Conservation (phyloP, 2,888 invertebrate genomes). For the Acanthoscelides obtectus region DNA sequence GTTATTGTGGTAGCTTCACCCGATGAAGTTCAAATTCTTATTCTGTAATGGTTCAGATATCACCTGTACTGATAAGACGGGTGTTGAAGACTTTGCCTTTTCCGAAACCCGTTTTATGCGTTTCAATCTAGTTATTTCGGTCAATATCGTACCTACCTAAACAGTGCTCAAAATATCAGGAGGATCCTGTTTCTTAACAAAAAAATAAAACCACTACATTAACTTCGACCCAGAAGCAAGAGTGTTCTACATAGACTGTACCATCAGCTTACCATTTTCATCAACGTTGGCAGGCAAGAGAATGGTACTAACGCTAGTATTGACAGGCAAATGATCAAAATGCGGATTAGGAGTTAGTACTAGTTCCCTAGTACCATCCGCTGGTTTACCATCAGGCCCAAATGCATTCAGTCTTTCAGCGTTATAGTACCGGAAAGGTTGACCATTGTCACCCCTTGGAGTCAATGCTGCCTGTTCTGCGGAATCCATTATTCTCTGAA, state of each 20-base stretch:
- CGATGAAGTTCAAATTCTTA: no score
- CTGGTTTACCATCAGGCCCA: slow-evolving; percentile 68
- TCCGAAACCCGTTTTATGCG: no score
- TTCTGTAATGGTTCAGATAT: no score
- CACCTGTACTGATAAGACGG: no score
- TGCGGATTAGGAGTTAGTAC: slow-evolving; percentile 72
- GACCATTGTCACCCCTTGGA: slow-evolving; percentile 49
- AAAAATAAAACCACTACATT: slow-evolving; percentile 1
- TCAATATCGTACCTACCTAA: no score
- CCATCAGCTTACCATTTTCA: slow-evolving; percentile 55
- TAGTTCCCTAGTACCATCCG: slow-evolving; percentile 66
- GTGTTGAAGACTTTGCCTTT: no score
- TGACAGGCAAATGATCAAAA: slow-evolving; percentile 82
- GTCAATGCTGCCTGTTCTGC: slow-evolving; percentile 83
- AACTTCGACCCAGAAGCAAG: background rate
- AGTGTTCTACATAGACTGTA: background rate
- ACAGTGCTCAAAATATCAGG: no score
- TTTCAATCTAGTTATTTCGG: no score
- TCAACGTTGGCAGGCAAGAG: slow-evolving; percentile 79
- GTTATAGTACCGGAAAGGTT: slow-evolving; percentile 65
- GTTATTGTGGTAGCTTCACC: no score
- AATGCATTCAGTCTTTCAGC: slow-evolving; percentile 77
- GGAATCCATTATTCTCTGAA: slow-evolving; percentile 85
- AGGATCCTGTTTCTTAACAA: no score
- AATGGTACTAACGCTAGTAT: slow-evolving; percentile 80